These are phyloP conservation scores for Cyaniris semiargus DNA, from an alignment of 2,888 invertebrate species.

Conservation along the genomic window DNA sequence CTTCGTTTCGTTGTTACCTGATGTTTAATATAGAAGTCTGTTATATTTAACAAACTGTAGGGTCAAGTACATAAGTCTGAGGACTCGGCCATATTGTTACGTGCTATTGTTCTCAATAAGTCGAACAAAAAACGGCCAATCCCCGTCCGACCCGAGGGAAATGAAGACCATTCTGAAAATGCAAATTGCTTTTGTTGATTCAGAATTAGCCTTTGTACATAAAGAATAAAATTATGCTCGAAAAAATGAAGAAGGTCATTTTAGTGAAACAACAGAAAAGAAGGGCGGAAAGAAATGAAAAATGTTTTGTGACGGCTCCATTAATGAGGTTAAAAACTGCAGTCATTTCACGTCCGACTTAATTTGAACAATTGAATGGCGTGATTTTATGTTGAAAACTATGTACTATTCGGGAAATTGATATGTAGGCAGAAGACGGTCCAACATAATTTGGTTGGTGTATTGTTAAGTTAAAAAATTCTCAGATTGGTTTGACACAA, in stretches of 20 bases:
- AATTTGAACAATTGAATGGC: not conserved
- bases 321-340: constrained; percentile 9
- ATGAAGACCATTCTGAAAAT: constrained; percentile 47
- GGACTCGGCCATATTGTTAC: constrained; percentile 47
- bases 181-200: constrained; percentile 44
- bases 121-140: constrained; percentile 53
- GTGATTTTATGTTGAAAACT: not conserved
- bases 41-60: not conserved
- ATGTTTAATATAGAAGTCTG: not conserved
- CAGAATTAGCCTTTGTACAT: constrained; percentile 42
- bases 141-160: constrained; percentile 45
- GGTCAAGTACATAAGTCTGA: constrained; percentile 39
- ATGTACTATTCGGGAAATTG: too few relatives aligned
- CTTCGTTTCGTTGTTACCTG: not conserved
- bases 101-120: constrained; percentile 51
- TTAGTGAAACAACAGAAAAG: constrained; percentile 10
- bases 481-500: too few relatives aligned
- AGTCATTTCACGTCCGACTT: not conserved
- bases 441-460: too few relatives aligned
- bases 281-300: constrained; percentile 7
- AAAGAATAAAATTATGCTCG: constrained; percentile 41
- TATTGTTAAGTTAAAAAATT: too few relatives aligned
- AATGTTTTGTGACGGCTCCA: constrained; percentile 13
- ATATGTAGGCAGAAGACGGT: too few relatives aligned
- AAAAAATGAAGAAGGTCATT: constrained; percentile 32